These are phyloP conservation scores for Choristoneura rosaceana DNA, from an alignment of 2,888 invertebrate genomes.

Conservation along the genomic window DNA sequence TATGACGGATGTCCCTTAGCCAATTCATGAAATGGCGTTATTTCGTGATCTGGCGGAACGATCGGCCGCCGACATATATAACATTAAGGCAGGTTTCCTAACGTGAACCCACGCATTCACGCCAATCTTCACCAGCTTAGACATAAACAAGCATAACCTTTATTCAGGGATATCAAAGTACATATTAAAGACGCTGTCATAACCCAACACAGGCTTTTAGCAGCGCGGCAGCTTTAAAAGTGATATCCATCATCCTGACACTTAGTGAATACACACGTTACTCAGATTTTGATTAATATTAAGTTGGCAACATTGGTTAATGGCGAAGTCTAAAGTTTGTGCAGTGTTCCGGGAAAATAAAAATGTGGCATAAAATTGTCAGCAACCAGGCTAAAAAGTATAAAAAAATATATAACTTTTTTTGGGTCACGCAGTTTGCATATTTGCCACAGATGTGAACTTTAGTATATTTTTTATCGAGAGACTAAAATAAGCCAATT, in stretches of 20 bases:
- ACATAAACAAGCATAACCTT: neutral
- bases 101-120: neutral
- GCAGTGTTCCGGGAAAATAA: neutral
- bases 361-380: too few species aligned
- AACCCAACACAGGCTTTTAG: conserved; percentile 15
- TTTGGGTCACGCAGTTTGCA: too few species aligned
- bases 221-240: conserved; percentile 32
- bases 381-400: too few species aligned
- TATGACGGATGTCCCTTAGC: too few species aligned
- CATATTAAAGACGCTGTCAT: neutral
- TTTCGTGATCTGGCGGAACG: too few species aligned
- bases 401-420: too few species aligned
- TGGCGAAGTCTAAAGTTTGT: neutral
- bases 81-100: too few species aligned
- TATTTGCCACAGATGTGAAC: too few species aligned
- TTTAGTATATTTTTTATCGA: too few species aligned
- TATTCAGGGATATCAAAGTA: neutral
- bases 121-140: neutral
- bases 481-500: too few species aligned
- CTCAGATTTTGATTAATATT: conserved; percentile 1
- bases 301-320: neutral
- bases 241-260: conserved; percentile 23
- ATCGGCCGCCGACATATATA: too few species aligned
- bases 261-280: neutral
- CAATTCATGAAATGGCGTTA: too few species aligned